Evolutionary conservation across 2,113 vertebrate genomes (phyloP), one percentile per base, ranked within the genome.

Genomic region (Eptesicus fuscus): DNA sequence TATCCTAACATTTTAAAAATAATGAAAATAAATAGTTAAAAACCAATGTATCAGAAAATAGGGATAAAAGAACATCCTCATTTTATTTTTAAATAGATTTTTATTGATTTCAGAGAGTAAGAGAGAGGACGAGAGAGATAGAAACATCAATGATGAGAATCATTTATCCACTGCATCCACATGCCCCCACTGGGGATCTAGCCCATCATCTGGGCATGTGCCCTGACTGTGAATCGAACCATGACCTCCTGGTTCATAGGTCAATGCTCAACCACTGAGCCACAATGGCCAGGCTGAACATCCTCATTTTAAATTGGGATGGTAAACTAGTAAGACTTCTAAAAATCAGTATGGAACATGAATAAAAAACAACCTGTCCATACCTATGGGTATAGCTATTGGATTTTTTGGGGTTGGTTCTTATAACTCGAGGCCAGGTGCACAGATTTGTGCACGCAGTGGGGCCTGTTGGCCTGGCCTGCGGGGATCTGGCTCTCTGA

Each of bases 1-100:
- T 78, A 44, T 14, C 9, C 1, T 67, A 69, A 69, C 3, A 35
- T 80, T 28, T 65, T 47, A 56, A 79, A 10, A 56, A 61, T 83
- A 14, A 56, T 47, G 4, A 79, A 84, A 79, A 86, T 47, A 83
- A 91, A 56, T 51, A 17, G 4, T 77, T 71, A 63, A 85, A 83
- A 91, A 47, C 0, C 6, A 82, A 2, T n/a, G 85, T 77, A 82
- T 30, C 10, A 74, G 63, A 42, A 0, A 44, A 49, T 69, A 40
- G 1, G 23, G 17, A 47, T 51, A 94, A 47, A 69, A 44, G 7
- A 51, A 80, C 0, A 23, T 2, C 20, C 2, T 88, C 17, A 40
- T 32, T 90, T 40, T 22, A 56, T 56, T 56, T 56, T 56, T 56
- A 56, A 56, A 23, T 56, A 56, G 20, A 9, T 9, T 56, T 56